Conservation (phyloP, 2,888 invertebrate genomes). For the Pharmacophagus antenor region DNA sequence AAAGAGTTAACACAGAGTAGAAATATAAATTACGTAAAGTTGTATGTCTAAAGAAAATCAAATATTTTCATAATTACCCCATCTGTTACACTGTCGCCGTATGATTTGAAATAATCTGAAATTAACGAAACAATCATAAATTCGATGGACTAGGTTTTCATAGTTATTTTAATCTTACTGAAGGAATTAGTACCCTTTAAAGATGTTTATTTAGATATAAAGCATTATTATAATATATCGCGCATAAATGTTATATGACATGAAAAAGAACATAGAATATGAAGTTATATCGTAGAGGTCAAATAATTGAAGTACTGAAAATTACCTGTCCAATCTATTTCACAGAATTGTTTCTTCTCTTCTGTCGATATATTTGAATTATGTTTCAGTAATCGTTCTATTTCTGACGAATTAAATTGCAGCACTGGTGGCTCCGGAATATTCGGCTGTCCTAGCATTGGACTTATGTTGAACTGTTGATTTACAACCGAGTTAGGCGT, state of each 20-base stretch:
- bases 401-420: conserved; percentile 54
- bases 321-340: conserved; percentile 40
- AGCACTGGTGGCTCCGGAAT: conserved; percentile 48
- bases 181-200: too few species aligned
- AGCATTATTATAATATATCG: too few species aligned
- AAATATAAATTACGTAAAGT: too few species aligned
- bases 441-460: conserved; percentile 41
- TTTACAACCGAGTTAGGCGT: background rate
- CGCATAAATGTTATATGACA: background rate
- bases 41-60: background rate
- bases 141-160: too few species aligned
- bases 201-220: too few species aligned
- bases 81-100: conserved; percentile 43
- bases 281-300: background rate
- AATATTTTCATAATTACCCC: conserved; percentile 42
- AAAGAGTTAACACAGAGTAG: too few species aligned
- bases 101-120: conserved; percentile 53
- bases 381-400: conserved; percentile 46
- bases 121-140: conserved; percentile 33
- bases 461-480: conserved; percentile 28
- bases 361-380: conserved; percentile 41
- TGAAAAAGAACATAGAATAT: background rate
- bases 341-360: conserved; percentile 39
- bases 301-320: background rate
- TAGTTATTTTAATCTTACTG: too few species aligned